phyloP scores from a whole-genome alignment of 2,797 vertebrate species.

The Eulemur albifrons region DNA sequence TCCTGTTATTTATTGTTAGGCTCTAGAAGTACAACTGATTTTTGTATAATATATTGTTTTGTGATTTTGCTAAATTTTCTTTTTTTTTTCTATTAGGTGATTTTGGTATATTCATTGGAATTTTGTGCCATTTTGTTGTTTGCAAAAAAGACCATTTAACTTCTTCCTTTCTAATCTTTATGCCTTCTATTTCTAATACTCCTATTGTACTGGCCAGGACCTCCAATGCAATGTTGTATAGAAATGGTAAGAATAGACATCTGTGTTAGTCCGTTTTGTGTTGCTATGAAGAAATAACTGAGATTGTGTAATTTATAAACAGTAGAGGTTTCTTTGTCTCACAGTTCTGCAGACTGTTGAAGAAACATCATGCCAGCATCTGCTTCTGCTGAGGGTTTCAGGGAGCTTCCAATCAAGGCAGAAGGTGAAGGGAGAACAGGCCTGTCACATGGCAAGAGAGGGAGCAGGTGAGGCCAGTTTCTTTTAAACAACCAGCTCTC shows the following conservation, averaged over 20 bases:
- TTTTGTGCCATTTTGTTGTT: neutral
- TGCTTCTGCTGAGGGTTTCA: neutral
- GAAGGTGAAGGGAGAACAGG: neutral
- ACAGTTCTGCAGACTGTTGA: neutral
- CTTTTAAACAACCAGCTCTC: no score
- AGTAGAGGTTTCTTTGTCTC: neutral
- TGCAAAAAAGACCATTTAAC: neutral
- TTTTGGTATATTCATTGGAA: neutral
- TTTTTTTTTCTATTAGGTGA: neutral
- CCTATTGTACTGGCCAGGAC: neutral
- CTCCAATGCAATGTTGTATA: neutral
- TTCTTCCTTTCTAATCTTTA: neutral
- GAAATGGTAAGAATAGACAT: neutral
- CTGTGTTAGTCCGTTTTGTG: neutral
- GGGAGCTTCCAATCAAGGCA: neutral
- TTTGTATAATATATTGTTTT: neutral
- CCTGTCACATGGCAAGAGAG: neutral
- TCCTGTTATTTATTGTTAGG: neutral
- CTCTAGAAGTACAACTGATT: neutral
- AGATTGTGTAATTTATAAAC: neutral
- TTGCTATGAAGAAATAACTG: neutral
- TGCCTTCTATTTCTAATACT: neutral
- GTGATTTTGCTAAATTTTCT: constrained; percentile 1
- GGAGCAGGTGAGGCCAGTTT: neutral
- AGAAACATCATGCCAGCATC: neutral